These are phyloP conservation scores for Hypomecis punctinalis DNA, from an alignment of 2,888 invertebrate species.

Conservation along the genomic window DNA sequence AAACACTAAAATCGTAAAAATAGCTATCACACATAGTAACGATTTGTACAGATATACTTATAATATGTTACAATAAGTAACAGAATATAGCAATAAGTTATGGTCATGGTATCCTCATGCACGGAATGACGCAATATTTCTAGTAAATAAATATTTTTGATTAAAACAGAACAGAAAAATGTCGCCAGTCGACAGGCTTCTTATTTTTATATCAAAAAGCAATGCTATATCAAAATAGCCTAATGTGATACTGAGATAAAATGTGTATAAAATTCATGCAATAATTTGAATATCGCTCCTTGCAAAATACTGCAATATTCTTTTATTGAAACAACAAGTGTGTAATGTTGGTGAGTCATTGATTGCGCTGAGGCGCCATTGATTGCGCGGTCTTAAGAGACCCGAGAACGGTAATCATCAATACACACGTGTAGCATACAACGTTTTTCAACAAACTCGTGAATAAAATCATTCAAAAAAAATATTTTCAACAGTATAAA, in stretches of 20 bases:
- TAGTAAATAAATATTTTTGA: conserved; percentile 40
- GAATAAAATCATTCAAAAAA: too few species aligned
- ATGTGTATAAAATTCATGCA: conserved; percentile 33
- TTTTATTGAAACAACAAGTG: background rate
- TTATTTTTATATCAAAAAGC: conserved; percentile 43
- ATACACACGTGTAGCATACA: too few species aligned
- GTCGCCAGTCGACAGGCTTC: conserved; percentile 34
- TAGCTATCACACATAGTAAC: conserved; percentile 15
- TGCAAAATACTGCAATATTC: conserved; percentile 3
- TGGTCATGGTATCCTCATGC: conserved; percentile 6
- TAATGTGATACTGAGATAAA: conserved; percentile 21
- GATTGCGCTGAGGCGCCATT: too few species aligned
- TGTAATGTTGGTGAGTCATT: too few species aligned
- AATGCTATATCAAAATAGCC: conserved; percentile 31
- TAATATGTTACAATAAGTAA: conserved; percentile 18
- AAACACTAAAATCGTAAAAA: conserved; percentile 13
- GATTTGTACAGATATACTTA: conserved; percentile 37
- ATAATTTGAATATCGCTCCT: conserved; percentile 12
- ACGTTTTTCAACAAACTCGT: too few species aligned
- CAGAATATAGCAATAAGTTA: conserved; percentile 32
- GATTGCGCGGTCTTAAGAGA: too few species aligned
- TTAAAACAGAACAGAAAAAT: conserved; percentile 21
- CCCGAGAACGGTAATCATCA: too few species aligned
- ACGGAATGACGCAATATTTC: conserved; percentile 27
- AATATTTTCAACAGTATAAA: too few species aligned